Evolutionary conservation across 2,113 vertebrate species (phyloP).

Genomic region (Aplodontia rufa): DNA sequence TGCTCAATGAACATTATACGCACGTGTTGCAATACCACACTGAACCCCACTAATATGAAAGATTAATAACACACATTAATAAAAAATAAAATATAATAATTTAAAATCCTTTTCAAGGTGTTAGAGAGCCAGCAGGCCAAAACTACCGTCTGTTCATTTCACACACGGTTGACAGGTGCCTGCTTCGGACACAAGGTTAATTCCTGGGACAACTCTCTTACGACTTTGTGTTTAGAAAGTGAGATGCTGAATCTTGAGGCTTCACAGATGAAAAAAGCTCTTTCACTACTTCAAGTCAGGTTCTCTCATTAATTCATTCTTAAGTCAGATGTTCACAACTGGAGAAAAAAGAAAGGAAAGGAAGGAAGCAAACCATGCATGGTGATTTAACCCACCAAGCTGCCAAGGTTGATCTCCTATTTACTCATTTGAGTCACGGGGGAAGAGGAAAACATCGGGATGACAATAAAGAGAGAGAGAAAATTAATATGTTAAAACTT

Average conservation of each 20-base stretch:
- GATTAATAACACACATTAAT: background rate
- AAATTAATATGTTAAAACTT: slow-evolving; percentile 70
- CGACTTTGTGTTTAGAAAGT: background rate
- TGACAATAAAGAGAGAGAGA: background rate
- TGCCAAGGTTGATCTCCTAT: background rate
- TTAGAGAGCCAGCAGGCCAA: background rate
- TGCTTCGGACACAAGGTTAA: background rate
- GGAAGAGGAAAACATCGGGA: background rate
- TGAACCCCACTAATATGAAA: background rate
- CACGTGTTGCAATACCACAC: background rate
- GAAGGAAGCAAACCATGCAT: background rate
- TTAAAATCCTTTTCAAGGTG: background rate
- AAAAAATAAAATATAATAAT: background rate
- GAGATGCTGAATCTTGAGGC: background rate
- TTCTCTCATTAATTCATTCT: background rate
- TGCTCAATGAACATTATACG: too few species aligned
- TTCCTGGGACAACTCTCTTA: background rate
- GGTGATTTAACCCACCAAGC: background rate
- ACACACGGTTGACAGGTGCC: background rate
- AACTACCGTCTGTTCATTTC: background rate
- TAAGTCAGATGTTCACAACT: background rate
- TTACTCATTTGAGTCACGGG: background rate
- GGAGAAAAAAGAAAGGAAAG: background rate
- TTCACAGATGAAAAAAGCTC: background rate
- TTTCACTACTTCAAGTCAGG: background rate